Evolutionary conservation across 2,113 vertebrate genomes (phyloP).

Genomic region (Archilochus colubris): DNA sequence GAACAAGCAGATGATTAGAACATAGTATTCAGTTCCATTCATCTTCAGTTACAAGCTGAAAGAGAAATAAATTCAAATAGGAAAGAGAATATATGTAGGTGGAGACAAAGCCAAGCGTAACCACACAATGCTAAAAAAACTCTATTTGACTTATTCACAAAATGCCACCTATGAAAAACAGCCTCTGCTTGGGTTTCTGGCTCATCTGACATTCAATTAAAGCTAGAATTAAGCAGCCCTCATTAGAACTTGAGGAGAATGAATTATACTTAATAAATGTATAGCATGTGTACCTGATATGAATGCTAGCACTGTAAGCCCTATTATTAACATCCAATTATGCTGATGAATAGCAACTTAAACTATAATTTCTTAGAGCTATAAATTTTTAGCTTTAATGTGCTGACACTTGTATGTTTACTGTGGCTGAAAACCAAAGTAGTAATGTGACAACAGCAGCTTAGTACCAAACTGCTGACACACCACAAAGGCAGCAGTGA

Average conservation of each 20-base stretch:
- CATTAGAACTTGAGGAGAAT: slow-evolving; percentile 60
- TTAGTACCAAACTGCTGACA: background rate
- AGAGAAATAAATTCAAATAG: background rate
- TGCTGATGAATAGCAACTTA: slow-evolving; percentile 71
- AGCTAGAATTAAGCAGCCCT: slow-evolving; percentile 59
- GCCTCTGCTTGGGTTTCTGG: slow-evolving; percentile 42
- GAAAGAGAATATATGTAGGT: background rate
- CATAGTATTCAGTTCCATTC: background rate
- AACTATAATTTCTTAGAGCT: slow-evolving; percentile 64
- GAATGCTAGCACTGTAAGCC: slow-evolving; percentile 20
- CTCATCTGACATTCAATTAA: slow-evolving; percentile 68
- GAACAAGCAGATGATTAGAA: background rate
- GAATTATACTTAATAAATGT: slow-evolving; percentile 52
- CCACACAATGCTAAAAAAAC: background rate
- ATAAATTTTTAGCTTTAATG: slow-evolving; percentile 56
- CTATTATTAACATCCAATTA: slow-evolving; percentile 69
- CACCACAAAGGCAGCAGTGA: background rate
- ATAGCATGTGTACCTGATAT: slow-evolving; percentile 55
- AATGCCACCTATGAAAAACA: slow-evolving; percentile 50
- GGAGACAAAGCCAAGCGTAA: slow-evolving; percentile 31
- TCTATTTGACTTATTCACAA: slow-evolving; percentile 27
- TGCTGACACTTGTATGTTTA: slow-evolving; percentile 51
- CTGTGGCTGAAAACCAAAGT: slow-evolving; percentile 38
- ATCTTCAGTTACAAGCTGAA: background rate
- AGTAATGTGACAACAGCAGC: background rate